Evolutionary conservation across 2,797 vertebrate genomes (phyloP).

Genomic region (Sebastes oblongus): DNA sequence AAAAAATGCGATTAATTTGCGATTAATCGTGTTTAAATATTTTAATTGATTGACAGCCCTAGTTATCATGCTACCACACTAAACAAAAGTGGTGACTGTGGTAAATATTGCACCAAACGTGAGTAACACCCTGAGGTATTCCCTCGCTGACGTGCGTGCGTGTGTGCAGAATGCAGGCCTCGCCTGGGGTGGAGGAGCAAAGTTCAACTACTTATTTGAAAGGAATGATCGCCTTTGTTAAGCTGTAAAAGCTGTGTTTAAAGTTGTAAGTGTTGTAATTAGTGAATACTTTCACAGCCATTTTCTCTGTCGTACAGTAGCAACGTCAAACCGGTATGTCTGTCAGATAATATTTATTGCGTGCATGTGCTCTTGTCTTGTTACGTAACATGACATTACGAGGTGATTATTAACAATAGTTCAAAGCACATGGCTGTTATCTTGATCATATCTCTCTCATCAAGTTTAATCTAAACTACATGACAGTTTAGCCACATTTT

Average conservation of each 20-base stretch:
- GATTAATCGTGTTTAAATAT: too few relatives aligned
- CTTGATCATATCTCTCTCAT: not conserved
- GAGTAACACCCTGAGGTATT: not conserved
- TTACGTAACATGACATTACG: slow-evolving; percentile 9
- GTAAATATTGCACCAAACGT: not conserved
- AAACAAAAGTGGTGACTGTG: not conserved
- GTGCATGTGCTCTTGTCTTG: not conserved
- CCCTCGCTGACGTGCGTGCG: not conserved
- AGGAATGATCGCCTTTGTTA: not conserved
- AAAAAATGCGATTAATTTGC: too few relatives aligned
- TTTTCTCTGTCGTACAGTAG: not conserved
- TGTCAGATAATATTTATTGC: not conserved
- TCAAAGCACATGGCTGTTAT: not conserved
- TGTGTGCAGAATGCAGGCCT: not conserved
- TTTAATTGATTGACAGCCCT: too few relatives aligned
- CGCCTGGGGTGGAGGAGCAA: not conserved
- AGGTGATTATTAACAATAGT: slow-evolving; percentile 18
- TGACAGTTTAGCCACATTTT: not conserved
- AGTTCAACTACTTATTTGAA: not conserved
- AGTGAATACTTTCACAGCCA: not conserved
- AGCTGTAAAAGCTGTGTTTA: not conserved
- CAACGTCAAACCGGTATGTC: not conserved
- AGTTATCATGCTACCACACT: not conserved
- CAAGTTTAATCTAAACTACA: not conserved
- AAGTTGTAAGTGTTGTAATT: not conserved